Evolutionary conservation across 2,888 invertebrate genomes (phyloP).

Genomic region (Argyresthia albistria): DNA sequence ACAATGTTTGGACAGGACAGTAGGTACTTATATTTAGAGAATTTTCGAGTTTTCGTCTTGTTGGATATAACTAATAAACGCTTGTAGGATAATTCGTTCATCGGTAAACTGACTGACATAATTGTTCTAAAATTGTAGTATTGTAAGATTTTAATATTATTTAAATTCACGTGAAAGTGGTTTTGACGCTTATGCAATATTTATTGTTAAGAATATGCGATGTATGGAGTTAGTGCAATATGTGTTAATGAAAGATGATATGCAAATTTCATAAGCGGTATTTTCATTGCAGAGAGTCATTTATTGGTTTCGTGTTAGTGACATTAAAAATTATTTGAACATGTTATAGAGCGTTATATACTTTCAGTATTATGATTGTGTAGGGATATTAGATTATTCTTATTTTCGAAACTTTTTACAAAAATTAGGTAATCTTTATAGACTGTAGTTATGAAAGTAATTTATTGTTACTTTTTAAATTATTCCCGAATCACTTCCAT

Average conservation of each 20-base stretch:
- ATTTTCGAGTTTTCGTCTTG: conserved; percentile 40
- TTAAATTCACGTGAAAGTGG: conserved; percentile 50
- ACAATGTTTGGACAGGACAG: conserved; percentile 37
- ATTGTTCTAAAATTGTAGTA: conserved; percentile 53
- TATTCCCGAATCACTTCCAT: conserved; percentile 57
- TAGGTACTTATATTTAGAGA: conserved; percentile 30
- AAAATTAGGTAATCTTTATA: conserved; percentile 57
- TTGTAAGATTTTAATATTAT: conserved; percentile 48
- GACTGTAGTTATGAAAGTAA: conserved; percentile 58
- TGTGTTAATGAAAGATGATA: conserved; percentile 62
- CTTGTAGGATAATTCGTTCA: conserved; percentile 51
- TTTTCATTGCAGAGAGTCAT: not conserved
- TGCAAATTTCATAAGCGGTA: conserved; percentile 53
- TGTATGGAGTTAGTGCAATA: conserved; percentile 64
- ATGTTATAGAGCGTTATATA: conserved; percentile 40
- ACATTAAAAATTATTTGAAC: conserved; percentile 39
- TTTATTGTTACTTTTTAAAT: conserved; percentile 67
- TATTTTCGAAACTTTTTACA: conserved; percentile 49
- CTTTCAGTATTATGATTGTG: conserved; percentile 66
- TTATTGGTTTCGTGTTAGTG: conserved; percentile 11
- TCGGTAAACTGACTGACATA: conserved; percentile 48
- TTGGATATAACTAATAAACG: conserved; percentile 27
- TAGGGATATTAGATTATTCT: conserved; percentile 56
- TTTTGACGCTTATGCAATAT: conserved; percentile 65
- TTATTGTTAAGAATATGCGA: conserved; percentile 63